Base-by-base conservation (phyloP, 2,888 invertebrate species). In the Elaeidobius kamerunicus region DNA sequence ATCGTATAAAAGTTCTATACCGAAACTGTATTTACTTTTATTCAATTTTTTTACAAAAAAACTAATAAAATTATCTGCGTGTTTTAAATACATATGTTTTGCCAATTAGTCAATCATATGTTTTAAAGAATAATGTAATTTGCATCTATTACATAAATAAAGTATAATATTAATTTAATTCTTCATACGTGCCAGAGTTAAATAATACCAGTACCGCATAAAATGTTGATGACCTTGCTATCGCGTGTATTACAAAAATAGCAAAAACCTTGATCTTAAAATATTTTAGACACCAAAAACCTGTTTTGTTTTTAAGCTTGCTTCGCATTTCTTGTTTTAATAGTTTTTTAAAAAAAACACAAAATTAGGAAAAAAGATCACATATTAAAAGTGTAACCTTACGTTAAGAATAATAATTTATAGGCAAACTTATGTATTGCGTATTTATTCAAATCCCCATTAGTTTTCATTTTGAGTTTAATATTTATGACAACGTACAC, bases 161-260 rank as follows among this genome's bases (percentile, higher is more conserved):
- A 39, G 30, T n/a, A 43, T 43, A 41, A 41, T 28, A 42, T 40
- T 52, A 16, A 52, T 34, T 41, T 28, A 40, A 45, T 35, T 40
- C 45, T 52, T 45, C 39, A 27, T 52, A 38, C 30, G 47, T 47
- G 42, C 36, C 40, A 47, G 19, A 40, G 23, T 52, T 52, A 47
- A 52, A 52, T 52, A 52, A 52, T 42, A 52, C 46, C 30, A 47
- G 18, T 40, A 28, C 46, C 47, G 52, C 52, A 52, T 52, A 46
- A 50, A 50, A 55, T 47, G 55, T 55, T 51, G 55, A 51, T 38
- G 55, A 55, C 55, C 55, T 55, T 55, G 55, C 51, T 46, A 51
- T 47, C 45, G 44, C 55, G 51, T 47, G 41, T 47, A 51, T 15
- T 52, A 47, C 50, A 55, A 55, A 55, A 55, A 55, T 55, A 51